Evolutionary conservation across 2,797 vertebrate genomes (phyloP), one percentile per base, ranked within the genome.

Genomic region (Adrianichthys oophorus): DNA sequence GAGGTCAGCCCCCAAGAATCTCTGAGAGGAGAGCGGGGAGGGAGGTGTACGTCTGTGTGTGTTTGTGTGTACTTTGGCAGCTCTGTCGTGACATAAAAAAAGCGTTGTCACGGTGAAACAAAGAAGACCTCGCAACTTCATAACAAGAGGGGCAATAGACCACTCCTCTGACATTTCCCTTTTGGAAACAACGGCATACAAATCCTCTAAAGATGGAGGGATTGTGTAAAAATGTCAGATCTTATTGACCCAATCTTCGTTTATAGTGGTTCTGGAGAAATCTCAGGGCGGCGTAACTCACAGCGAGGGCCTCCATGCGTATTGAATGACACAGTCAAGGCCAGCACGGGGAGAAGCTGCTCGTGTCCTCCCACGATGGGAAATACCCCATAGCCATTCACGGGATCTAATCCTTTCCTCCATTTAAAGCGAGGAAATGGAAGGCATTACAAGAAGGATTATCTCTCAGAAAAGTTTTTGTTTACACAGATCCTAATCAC

Each of bases 401-500:
- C 45, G 61, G 82, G 70, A 78, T 73, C 61, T 69, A 73, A 87
- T 79, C 70, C 76, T 84, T 74, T 68, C 67, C 72, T 59, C 70
- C 48, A 23, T 70, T 70, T 74, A 74, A 78, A 76, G 78, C 53
- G 53, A 68, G 62, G 71, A 62, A 76, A 63, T 69, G 72, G 60
- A 71, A 59, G 65, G 62, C 70, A 78, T 82, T 79, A 77, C 74
- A 72, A 65, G 66, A 63, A 54, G 78, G 82, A 85, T 86, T 86
- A 84, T 85, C 74, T 74, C 17, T 78, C 75, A 82, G 74, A 87
- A 85, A 76, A 56, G 67, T 82, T 86, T 78, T 46, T 83, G 82
- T 86, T 90, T 87, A 74, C 69, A 84, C 78, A 89, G 85, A 89
- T 86, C 83, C 82, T 83, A 84, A 85, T 86, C 79, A 32, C 47